Evolutionary conservation across 2,797 vertebrate genomes (phyloP).

Genomic region (Crocodylus rhombifer): DNA sequence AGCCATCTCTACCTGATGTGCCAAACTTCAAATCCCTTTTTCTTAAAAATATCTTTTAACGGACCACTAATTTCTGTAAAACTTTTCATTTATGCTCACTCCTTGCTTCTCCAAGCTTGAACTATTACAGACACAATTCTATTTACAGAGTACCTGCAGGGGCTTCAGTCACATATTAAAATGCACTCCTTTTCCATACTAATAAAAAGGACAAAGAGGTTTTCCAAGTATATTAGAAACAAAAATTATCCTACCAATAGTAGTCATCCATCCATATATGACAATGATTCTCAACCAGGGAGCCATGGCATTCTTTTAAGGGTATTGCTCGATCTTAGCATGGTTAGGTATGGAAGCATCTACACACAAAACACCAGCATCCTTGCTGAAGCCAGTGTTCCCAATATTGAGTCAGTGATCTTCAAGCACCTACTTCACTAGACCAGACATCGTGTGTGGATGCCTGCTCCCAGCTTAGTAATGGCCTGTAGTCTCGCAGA

Average conservation of each 20-base stretch:
- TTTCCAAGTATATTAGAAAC: neutral
- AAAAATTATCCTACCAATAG: neutral
- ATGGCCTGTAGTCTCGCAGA: no score
- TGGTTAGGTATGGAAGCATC: no score
- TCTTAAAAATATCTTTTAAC: neutral
- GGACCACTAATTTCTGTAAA: neutral
- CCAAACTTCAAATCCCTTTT: constrained; percentile 39
- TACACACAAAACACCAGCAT: no score
- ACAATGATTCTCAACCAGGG: neutral
- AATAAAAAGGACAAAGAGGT: neutral
- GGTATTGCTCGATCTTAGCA: no score
- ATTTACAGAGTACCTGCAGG: neutral
- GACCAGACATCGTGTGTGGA: no score
- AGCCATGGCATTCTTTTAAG: no score
- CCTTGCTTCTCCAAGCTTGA: neutral
- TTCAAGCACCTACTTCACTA: no score
- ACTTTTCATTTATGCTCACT: neutral
- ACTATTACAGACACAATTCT: neutral
- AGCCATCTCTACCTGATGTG: constrained; percentile 11
- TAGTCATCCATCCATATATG: neutral
- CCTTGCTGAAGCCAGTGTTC: no score
- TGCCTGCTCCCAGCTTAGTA: no score
- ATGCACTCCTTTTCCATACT: no score
- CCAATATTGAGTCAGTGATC: no score
- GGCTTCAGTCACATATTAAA: neutral